Base-by-base conservation (phyloP, 2,113 vertebrate species). In the Seriola dumerili region DNA sequence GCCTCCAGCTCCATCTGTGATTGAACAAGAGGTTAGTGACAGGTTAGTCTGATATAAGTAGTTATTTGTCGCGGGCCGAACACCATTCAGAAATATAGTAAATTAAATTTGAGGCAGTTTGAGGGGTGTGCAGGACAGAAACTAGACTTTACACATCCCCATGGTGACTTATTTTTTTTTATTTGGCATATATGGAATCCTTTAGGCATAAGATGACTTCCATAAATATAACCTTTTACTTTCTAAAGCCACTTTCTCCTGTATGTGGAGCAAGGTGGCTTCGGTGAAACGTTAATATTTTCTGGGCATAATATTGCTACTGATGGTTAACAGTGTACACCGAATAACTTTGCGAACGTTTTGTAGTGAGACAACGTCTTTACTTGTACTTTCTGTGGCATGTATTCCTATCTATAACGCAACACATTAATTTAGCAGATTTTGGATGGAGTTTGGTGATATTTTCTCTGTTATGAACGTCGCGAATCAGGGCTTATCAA, bases 1-100 rank as follows among this genome's bases (percentile, higher is more conserved):
- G 97, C 98, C 78, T 99, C 98, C 90, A 99, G 90, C 90, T 99
- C 98, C 98, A 99, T 99, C 98, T 99, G 87, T 29, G 71, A 54
- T 50, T 10, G 54, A 21, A 70, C 12, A 25, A 58, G 14, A 48
- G 23, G 0, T 1, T 5, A 48, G 25, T 10, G 4, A 46, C 3
- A 63, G 38, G 13, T 55, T 16, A 55, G 34, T 42, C 8, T 44
- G 1, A 46, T 25, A 8, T 3, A 13, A 14, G 32, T 44, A 73
- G 9, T 3, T 16, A 3, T 23, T 34, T 12, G 40, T 34, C 5
- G 0, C 0, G 4, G 3, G 12, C 11, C 46, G 46, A 61, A 71
- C 11, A 14, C 10, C 21, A 54, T 8, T 59, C 21, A 67, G 2
- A 55, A 29, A 72, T 16, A 55, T 10, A 2, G 2, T 5, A 6